Evolutionary conservation across 2,888 invertebrate species (phyloP).

Genomic region (Sminthurides aquaticus): DNA sequence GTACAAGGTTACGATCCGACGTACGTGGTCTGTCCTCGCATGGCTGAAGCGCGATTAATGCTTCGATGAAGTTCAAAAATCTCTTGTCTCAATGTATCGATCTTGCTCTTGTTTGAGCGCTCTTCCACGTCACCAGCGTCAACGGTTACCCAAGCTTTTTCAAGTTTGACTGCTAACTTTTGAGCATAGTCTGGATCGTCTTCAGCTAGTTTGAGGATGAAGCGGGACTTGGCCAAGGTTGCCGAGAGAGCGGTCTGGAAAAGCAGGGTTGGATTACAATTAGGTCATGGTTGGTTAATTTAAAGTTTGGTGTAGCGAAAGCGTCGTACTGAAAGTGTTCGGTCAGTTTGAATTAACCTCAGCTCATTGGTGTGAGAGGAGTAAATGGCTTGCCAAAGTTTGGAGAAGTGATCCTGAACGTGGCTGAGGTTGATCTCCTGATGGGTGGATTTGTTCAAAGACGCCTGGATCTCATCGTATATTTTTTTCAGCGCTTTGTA

Average conservation of each 20-base stretch:
- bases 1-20: constrained; percentile 1
- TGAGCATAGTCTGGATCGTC: constrained; percentile 31
- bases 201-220: constrained; percentile 35
- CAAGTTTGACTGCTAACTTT: constrained; percentile 28
- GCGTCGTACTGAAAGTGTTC: constrained; percentile 29
- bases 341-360: constrained; percentile 29
- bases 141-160: constrained; percentile 26
- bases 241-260: constrained; percentile 9
- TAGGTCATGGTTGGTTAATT: neutral
- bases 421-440: constrained; percentile 14
- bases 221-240: constrained; percentile 10
- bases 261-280: no score
- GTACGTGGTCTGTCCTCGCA: constrained; percentile 37
- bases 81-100: constrained; percentile 33
- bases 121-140: constrained; percentile 36
- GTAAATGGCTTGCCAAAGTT: constrained; percentile 35
- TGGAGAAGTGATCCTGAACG: constrained; percentile 32
- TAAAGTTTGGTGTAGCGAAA: no score
- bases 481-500: constrained; percentile 10
- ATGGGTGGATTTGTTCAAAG: neutral
- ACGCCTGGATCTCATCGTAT: neutral
- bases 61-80: constrained; percentile 34
- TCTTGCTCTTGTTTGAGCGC: constrained; percentile 20
- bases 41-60: constrained; percentile 31
- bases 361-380: constrained; percentile 31